Evolutionary conservation across 2,113 vertebrate species (phyloP), one percentile per base, ranked within the genome.

Genomic region (Ptilonorhynchus violaceus): DNA sequence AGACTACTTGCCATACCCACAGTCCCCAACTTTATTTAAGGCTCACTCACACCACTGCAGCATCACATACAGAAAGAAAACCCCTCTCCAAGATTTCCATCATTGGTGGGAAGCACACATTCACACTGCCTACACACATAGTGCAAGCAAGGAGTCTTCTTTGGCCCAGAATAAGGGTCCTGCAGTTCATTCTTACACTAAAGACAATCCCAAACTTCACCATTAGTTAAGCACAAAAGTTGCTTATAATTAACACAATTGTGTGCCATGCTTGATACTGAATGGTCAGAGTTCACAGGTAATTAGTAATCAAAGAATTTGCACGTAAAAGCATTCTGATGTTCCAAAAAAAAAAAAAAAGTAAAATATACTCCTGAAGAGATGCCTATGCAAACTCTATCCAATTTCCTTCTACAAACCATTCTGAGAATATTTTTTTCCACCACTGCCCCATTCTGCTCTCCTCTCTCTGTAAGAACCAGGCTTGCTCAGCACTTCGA

Each of bases 91-190:
- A 23, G 52, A 79, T 55, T 64, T 72, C 27, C 15, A 31, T 21
- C 56, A 33, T 33, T 44, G 30, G 3, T 77, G 14, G 18, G 19
- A 33, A 87, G 16, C 88, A 25, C 64, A 81, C 31, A 44, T 56
- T 23, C 28, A 77, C 1, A 0, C 19, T 49, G 35, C 39, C 52
- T 55, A 47, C 52, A 77, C 0, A 4, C 11, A 49, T 7, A 12
- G 28, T 15, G 42, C 25, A 75, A 70, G 28, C 42, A 72, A 75
- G 39, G 33, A 91, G 13, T 42, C 42, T 62, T 58, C 73, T 49
- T 4, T n/a, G 28, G 33, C 10, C 19, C 35, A 55, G 13, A 60
- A 37, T 11, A 63, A 68, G 30, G 27, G 16, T 72, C 30, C 37
- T 76, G 17, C 9, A 28, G 49, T 53, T 73, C 30, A 58, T 73